Evolutionary conservation across 2,888 invertebrate genomes (phyloP), one percentile per base, ranked within the genome.

Genomic region (Matsumyia berberina): DNA sequence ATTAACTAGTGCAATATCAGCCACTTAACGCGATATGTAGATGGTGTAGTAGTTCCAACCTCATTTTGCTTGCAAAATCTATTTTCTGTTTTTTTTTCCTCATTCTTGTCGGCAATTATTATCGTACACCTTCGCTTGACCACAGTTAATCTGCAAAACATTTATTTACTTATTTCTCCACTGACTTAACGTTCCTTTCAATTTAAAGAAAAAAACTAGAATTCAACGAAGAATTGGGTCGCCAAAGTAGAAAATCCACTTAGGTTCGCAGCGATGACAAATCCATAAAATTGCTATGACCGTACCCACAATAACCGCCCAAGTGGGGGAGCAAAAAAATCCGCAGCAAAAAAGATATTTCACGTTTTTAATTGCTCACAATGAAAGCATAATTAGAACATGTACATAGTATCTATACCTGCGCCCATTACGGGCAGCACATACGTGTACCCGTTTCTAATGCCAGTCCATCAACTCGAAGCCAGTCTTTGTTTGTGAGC

Each of bases 161-260:
- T n/a, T n/a, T 37, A 67, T 66, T 74, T 74, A 64, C 51, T 24
- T 46, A 51, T 35, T 66, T 66, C 8, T 9, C 49, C 49, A 35
- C 42, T 70, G 60, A 67, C 53, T 64, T 69, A 69, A 69, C 60
- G 46, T 69, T 66, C 49, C 33, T 49, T 55, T 64, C 35, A 46
- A 49, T 53, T 19, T 35, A 64, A 58, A 37, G 12, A 33, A 29
- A 62, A 73, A 67, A 6, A 64, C 29, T 74, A 55, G 64, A 77
- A 73, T n/a, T 73, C 39, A 78, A 66, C 78, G 51, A 62, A 53
- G 73, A 83, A 83, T 74, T 79, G 57, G 83, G 83, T 74, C 79
- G 73, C 35, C 72, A 49, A 83, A 79, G 79, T 73, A 33, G 82
- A 83, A 78, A 83, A 83, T 78, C 82, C 72, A 78, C 70, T 67